Conservation (phyloP, 2,888 invertebrate genomes). For the Hypomecis punctinalis region DNA sequence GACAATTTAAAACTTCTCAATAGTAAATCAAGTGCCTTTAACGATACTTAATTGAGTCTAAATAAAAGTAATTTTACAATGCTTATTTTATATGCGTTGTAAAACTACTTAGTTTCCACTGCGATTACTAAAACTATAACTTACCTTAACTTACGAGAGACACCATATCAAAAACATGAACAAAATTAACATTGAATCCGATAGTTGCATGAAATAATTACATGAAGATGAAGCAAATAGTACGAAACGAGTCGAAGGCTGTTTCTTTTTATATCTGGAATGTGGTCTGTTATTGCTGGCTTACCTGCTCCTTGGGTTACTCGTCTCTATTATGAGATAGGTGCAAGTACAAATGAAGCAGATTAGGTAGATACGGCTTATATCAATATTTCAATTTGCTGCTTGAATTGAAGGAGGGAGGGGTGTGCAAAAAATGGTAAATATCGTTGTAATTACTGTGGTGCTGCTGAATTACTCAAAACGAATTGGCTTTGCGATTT, state of each 20-base stretch:
- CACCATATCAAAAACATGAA: constrained; percentile 29
- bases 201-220: constrained; percentile 70
- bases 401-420: neutral
- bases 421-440: too few species aligned
- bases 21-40: too few species aligned
- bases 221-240: constrained; percentile 62
- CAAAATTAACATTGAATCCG: constrained; percentile 10
- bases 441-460: too few species aligned
- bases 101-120: neutral
- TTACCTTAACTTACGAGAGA: neutral
- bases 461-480: too few species aligned
- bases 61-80: neutral
- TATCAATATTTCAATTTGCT: neutral
- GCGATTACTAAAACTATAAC: neutral
- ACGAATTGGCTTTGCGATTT: too few species aligned
- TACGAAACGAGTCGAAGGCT: constrained; percentile 48
- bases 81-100: neutral
- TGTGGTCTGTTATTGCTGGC: constrained; percentile 55
- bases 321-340: constrained; percentile 47
- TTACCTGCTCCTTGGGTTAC: constrained; percentile 38
- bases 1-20: too few species aligned
- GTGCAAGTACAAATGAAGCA: neutral
- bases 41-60: too few species aligned
- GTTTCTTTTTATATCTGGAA: constrained; percentile 62
- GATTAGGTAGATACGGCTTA: neutral